phyloP scores from a whole-genome alignment of 1,140 invertebrate genomes.

The Cydia strobilella region DNA sequence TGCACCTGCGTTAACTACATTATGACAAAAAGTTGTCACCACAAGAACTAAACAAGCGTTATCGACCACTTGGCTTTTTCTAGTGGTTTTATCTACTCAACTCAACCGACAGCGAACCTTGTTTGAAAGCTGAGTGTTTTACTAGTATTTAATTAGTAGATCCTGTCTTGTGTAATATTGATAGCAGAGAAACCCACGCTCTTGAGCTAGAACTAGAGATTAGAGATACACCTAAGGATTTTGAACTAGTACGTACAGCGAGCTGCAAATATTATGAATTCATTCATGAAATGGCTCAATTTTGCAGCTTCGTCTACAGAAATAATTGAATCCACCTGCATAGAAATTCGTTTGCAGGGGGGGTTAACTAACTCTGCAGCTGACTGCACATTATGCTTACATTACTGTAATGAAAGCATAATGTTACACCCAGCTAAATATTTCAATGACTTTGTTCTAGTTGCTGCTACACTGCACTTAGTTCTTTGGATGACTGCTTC shows the following conservation, averaged over 20 bases:
- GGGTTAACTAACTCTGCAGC: too few species aligned
- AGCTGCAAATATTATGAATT: too few species aligned
- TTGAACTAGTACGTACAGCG: background rate
- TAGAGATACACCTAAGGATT: background rate
- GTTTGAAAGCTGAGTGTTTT: conserved; percentile 12
- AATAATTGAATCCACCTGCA: too few species aligned
- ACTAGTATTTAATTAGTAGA: conserved; percentile 1
- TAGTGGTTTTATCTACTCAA: background rate
- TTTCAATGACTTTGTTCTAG: too few species aligned
- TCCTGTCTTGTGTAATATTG: background rate
- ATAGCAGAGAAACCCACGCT: background rate
- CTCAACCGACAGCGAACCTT: background rate
- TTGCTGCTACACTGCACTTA: too few species aligned
- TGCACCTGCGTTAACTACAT: conserved; percentile 13
- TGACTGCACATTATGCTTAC: too few species aligned
- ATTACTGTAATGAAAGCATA: too few species aligned
- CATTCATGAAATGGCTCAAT: too few species aligned
- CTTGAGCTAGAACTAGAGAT: background rate
- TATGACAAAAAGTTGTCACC: background rate
- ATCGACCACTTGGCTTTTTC: background rate
- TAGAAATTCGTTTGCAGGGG: too few species aligned
- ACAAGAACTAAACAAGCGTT: background rate
- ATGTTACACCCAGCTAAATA: too few species aligned
- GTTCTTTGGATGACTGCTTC: too few species aligned
- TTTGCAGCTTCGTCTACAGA: too few species aligned